Conservation (phyloP, 2,888 invertebrate species). For the Ectobius pallidus region DNA sequence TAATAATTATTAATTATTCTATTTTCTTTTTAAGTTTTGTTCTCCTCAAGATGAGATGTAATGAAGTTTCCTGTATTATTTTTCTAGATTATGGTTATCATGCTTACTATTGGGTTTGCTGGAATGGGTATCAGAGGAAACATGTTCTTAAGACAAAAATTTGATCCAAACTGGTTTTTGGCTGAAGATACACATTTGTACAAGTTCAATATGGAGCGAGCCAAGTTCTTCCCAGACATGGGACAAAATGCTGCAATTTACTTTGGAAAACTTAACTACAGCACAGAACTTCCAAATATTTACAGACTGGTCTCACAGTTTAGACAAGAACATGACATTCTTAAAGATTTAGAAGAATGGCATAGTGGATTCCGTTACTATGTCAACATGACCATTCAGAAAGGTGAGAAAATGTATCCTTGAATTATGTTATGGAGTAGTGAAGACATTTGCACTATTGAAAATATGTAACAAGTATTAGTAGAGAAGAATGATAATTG, state of each 20-base stretch:
- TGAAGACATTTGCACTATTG: no score
- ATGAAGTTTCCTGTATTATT: no score
- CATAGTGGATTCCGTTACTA: constrained; percentile 68
- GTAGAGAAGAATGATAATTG: no score
- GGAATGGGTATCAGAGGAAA: constrained; percentile 68
- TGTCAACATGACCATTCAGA: constrained; percentile 63
- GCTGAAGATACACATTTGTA: constrained; percentile 72
- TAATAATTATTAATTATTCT: no score
- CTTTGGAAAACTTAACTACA: constrained; percentile 70
- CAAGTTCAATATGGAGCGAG: constrained; percentile 63
- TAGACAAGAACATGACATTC: constrained; percentile 59
- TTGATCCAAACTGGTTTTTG: constrained; percentile 81
- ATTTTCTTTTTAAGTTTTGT: not conserved
- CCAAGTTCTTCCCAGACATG: constrained; percentile 67
- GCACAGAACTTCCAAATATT: constrained; percentile 64
- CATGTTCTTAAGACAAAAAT: constrained; percentile 72
- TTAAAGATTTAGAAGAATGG: constrained; percentile 66
- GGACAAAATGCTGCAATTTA: constrained; percentile 69
- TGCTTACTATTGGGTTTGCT: constrained; percentile 64
- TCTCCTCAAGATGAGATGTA: not conserved
- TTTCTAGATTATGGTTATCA: constrained; percentile 61
- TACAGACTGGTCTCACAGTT: constrained; percentile 61
- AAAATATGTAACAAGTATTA: no score
- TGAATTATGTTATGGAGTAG: not conserved
- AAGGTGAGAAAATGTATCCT: constrained; percentile 53